Evolutionary conservation across 2,113 vertebrate species (phyloP), one percentile per base, ranked within the genome.

Genomic region (Campylorhamphus procurvoides): DNA sequence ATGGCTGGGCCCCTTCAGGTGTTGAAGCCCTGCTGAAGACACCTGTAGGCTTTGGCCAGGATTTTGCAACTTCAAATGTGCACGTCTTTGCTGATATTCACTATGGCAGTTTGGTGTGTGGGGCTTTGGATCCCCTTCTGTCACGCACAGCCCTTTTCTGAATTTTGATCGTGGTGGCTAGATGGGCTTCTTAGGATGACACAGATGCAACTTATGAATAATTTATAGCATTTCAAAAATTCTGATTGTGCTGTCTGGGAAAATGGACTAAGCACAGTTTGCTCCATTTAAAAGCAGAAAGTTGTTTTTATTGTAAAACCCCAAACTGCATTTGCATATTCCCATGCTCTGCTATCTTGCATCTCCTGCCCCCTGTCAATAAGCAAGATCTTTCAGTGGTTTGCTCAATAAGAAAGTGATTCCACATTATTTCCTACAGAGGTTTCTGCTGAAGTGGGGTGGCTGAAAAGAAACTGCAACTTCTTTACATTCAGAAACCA

Each of bases 301-400:
- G 78, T 86, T 78, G 68, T 88, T 92, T 66, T 94, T 94, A 78
- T 97, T 76, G 75, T 93, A 91, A 94, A 92, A 73, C 68, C n/a
- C 60, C 69, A 89, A 90, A 69, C 49, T 37, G 24, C 24, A 83
- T 85, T 63, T 64, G 44, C 77, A 86, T 76, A 73, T 81, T 94
- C 39, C 49, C 44, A 33, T 77, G 39, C 58, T 81, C n/a, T 92
- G 60, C 62, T 63, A 8, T 84, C 68, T 91, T 40, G 16, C n/a
- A 46, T 39, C 23, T 84, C 85, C 93, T 64, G 64, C 81, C 87
- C 52, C 35, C 56, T 84, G 72, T 80, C 74, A 83, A 42, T 33
- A 71, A 96, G 39, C 28, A 87, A 95, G 78, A 60, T 83, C 19
- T 92, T 89, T 89, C 68, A 52, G 53, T 44, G 39, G 29, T 85